phyloP scores from a whole-genome alignment of 2,113 vertebrate species.

The Platysternon megacephalum region DNA sequence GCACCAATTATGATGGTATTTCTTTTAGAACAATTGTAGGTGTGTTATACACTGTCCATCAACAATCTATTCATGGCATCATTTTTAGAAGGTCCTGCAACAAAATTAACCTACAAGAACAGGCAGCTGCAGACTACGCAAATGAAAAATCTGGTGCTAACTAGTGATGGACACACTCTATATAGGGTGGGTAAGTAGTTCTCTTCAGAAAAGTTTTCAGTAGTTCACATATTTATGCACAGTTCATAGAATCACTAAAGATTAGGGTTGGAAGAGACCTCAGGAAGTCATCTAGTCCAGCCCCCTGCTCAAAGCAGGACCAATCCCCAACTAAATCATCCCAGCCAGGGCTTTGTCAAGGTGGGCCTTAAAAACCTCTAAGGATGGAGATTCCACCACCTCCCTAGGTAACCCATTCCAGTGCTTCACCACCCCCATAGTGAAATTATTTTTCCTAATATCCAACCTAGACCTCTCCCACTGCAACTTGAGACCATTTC shows the following conservation, averaged over 20 bases:
- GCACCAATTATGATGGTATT: slow-evolving; percentile 38
- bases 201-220: background rate
- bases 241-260: background rate
- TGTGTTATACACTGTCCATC: slow-evolving; percentile 16
- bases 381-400: too few species aligned
- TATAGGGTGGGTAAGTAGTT: background rate
- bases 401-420: too few species aligned
- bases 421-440: too few species aligned
- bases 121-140: background rate
- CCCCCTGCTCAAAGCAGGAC: too few species aligned
- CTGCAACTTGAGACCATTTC: too few species aligned
- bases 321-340: too few species aligned
- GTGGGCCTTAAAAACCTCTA: too few species aligned
- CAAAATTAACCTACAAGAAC: background rate
- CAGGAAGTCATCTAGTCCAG: too few species aligned
- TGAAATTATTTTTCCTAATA: too few species aligned
- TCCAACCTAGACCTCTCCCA: too few species aligned
- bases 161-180: background rate
- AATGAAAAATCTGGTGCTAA: background rate
- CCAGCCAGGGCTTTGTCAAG: too few species aligned
- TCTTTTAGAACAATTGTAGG: slow-evolving; percentile 14
- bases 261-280: too few species aligned
- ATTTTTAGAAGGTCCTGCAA: slow-evolving; percentile 38
- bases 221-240: background rate
- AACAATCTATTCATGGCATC: slow-evolving; percentile 3